phyloP scores from a whole-genome alignment of 2,113 vertebrate species.

The Hucho hucho region DNA sequence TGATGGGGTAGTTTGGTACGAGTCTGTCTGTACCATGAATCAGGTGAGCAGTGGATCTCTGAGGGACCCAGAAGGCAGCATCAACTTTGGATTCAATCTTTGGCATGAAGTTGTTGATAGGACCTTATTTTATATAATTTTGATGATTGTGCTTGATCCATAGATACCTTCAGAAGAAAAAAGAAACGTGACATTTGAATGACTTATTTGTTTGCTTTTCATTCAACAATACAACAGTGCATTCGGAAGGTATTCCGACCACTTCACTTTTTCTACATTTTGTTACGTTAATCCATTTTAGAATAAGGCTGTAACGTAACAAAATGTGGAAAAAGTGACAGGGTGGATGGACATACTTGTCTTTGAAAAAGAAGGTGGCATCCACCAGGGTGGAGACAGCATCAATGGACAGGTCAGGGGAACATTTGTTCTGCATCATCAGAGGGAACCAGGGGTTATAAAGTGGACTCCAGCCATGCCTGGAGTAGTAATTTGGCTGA shows the following conservation, averaged over 20 bases:
- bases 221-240: not conserved
- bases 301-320: too few species aligned
- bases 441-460: slow-evolving; percentile 48
- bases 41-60: slow-evolving; percentile 66
- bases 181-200: not conserved
- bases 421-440: slow-evolving; percentile 61
- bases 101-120: slow-evolving; percentile 73
- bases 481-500: slow-evolving; percentile 30
- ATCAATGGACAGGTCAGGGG: slow-evolving; percentile 67
- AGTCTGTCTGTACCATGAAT: slow-evolving; percentile 65
- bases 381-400: slow-evolving; percentile 69
- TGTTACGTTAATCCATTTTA: too few species aligned
- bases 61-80: slow-evolving; percentile 72
- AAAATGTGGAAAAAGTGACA: too few species aligned
- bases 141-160: slow-evolving; percentile 74
- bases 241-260: too few species aligned
- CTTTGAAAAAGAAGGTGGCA: slow-evolving; percentile 71
- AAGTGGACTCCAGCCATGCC: slow-evolving; percentile 44
- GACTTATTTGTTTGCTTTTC: not conserved
- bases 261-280: too few species aligned
- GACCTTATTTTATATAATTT: slow-evolving; percentile 70
- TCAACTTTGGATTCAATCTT: slow-evolving; percentile 71
- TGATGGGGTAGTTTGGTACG: too few species aligned
- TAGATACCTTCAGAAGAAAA: slow-evolving; percentile 59
- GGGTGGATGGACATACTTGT: slow-evolving; percentile 44